Conservation (phyloP, 2,888 invertebrate genomes). For the Archaeoteleia sp. region DNA sequence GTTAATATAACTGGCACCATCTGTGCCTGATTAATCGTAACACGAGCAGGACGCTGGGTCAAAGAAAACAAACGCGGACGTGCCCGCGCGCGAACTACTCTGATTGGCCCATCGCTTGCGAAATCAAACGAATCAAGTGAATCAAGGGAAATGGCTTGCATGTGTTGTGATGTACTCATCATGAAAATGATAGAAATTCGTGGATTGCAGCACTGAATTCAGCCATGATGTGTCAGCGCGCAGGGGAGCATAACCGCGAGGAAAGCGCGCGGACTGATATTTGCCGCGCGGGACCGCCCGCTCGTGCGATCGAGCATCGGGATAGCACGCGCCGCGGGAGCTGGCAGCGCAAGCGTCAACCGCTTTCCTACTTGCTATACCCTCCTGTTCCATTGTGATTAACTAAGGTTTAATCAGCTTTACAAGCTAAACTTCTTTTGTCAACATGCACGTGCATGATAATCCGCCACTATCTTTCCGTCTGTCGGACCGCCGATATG, state of each 20-base stretch:
- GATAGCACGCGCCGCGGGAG: slow-evolving; percentile 47
- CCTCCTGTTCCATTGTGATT: slow-evolving; percentile 69
- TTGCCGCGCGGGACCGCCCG: slow-evolving; percentile 72
- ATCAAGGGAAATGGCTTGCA: too few species aligned
- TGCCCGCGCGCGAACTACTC: too few species aligned
- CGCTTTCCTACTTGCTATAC: slow-evolving; percentile 53
- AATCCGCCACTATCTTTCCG: slow-evolving; percentile 69
- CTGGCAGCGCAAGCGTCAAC: not conserved
- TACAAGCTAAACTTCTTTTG: slow-evolving; percentile 74
- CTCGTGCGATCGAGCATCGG: slow-evolving; percentile 59
- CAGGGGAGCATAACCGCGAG: slow-evolving; percentile 49
- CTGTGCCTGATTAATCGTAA: too few species aligned
- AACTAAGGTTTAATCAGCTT: slow-evolving; percentile 74
- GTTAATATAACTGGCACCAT: too few species aligned
- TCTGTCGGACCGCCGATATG: slow-evolving; percentile 36
- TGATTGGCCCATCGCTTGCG: too few species aligned
- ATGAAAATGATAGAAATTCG: slow-evolving; percentile 70
- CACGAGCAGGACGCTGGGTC: too few species aligned
- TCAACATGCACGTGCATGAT: slow-evolving; percentile 73
- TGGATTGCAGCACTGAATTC: slow-evolving; percentile 72
- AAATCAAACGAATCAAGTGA: too few species aligned
- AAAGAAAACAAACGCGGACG: too few species aligned
- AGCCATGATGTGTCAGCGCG: slow-evolving; percentile 68
- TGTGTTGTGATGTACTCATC: too few species aligned
- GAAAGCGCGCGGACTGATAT: slow-evolving; percentile 48